These are phyloP conservation scores for Watsonalla binaria DNA, from an alignment of 2,888 invertebrate species.

Conservation along the genomic window DNA sequence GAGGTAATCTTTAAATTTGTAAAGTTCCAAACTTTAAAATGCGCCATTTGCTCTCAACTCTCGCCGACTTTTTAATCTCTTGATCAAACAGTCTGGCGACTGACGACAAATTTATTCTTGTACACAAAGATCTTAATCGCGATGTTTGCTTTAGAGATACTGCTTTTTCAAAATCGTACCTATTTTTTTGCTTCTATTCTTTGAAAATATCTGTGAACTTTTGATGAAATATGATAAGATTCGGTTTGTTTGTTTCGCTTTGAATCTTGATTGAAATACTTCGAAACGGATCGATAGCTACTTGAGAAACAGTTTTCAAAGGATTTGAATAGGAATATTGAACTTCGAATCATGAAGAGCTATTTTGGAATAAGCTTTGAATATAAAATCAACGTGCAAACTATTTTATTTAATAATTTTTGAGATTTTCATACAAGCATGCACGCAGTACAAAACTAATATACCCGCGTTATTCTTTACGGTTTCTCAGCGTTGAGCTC, in stretches of 20 bases:
- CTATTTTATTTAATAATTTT: too few species aligned
- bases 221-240: neutral
- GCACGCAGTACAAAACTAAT: too few species aligned
- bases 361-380: neutral
- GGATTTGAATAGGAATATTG: too few species aligned
- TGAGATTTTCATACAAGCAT: too few species aligned
- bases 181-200: constrained; percentile 9
- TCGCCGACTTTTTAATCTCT: constrained; percentile 63
- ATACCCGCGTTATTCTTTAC: too few species aligned
- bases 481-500: too few species aligned
- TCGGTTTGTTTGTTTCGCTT: neutral
- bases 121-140: constrained; percentile 62
- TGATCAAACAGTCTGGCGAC: constrained; percentile 62
- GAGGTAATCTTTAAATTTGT: constrained; percentile 21
- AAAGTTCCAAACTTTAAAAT: constrained; percentile 46
- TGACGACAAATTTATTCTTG: constrained; percentile 70
- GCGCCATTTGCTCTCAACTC: constrained; percentile 50
- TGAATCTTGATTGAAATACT: neutral
- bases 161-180: constrained; percentile 22
- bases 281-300: neutral
- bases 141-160: constrained; percentile 33
- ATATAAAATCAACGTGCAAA: too few species aligned
- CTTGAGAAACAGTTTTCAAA: too few species aligned
- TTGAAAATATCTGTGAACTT: constrained; percentile 4
- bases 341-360: too few species aligned